These are phyloP conservation scores for Mobula birostris DNA, from an alignment of 2,113 vertebrate genomes.

Conservation along the genomic window DNA sequence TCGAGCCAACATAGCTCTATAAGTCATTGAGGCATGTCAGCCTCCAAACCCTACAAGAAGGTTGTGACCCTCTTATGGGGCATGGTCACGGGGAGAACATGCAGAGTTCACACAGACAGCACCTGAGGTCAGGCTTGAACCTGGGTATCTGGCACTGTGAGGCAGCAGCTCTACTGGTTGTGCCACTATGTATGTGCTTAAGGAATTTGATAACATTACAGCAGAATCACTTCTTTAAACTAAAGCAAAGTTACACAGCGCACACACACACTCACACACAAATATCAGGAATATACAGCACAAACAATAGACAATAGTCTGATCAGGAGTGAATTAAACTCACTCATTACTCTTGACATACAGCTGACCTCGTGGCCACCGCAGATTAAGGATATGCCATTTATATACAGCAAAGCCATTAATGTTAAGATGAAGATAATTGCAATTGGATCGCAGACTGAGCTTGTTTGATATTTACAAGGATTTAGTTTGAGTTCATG, in stretches of 20 bases:
- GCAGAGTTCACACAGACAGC: too few relatives aligned
- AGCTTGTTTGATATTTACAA: neutral
- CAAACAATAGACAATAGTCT: neutral
- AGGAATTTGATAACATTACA: neutral
- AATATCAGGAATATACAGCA: neutral
- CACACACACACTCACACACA: too few relatives aligned
- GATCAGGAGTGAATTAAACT: neutral
- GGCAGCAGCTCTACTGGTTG: too few relatives aligned
- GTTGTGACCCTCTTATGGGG: too few relatives aligned
- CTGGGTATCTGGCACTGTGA: too few relatives aligned
- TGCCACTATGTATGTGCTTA: too few relatives aligned
- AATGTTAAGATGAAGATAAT: neutral
- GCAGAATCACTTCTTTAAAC: neutral
- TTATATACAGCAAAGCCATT: slow-evolving; percentile 8
- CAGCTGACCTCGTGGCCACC: neutral
- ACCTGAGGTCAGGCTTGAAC: too few relatives aligned
- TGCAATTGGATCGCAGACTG: neutral
- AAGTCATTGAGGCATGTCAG: too few relatives aligned
- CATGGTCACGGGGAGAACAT: too few relatives aligned
- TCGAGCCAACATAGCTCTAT: too few relatives aligned
- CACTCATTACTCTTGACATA: neutral
- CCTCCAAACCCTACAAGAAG: too few relatives aligned
- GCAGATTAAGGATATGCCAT: neutral
- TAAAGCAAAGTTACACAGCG: neutral
- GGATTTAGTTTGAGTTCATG: neutral